These are phyloP conservation scores for Rhagoletis pomonella DNA, from an alignment of 1,140 invertebrate genomes.

Conservation along the genomic window DNA sequence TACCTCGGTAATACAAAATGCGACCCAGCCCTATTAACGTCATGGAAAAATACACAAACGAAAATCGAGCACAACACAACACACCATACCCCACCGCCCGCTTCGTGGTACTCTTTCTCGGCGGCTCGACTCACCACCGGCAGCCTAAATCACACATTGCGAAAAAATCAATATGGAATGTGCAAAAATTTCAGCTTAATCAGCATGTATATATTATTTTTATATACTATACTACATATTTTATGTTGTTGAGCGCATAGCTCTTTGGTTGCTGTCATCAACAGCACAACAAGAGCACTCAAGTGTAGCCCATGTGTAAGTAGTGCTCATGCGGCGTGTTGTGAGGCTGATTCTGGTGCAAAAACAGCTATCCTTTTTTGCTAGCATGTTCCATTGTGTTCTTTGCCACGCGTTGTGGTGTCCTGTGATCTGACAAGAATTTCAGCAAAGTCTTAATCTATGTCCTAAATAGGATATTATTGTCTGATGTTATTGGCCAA, in stretches of 20 bases:
- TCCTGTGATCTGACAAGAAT: neutral
- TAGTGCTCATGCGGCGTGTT: too few relatives aligned
- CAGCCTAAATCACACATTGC: neutral
- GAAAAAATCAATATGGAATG: neutral
- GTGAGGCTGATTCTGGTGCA: neutral
- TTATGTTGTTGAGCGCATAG: neutral
- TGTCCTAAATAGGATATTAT: neutral
- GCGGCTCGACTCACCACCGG: neutral
- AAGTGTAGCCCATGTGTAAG: neutral
- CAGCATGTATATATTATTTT: neutral
- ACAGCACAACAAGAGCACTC: neutral
- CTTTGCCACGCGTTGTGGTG: neutral
- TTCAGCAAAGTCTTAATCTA: constrained; percentile 4
- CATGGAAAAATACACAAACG: neutral
- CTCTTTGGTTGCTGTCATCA: neutral
- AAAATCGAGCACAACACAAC: neutral
- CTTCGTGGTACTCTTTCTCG: neutral
- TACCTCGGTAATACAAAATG: neutral
- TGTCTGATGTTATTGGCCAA: neutral
- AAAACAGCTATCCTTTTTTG: neutral
- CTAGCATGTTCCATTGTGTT: neutral
- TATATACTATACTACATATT: neutral
- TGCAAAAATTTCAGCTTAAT: constrained; percentile 21
- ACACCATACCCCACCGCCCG: neutral
- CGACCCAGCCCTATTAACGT: neutral